These are phyloP conservation scores for Sciurus carolinensis DNA, from an alignment of 2,797 vertebrate species.

Conservation along the genomic window DNA sequence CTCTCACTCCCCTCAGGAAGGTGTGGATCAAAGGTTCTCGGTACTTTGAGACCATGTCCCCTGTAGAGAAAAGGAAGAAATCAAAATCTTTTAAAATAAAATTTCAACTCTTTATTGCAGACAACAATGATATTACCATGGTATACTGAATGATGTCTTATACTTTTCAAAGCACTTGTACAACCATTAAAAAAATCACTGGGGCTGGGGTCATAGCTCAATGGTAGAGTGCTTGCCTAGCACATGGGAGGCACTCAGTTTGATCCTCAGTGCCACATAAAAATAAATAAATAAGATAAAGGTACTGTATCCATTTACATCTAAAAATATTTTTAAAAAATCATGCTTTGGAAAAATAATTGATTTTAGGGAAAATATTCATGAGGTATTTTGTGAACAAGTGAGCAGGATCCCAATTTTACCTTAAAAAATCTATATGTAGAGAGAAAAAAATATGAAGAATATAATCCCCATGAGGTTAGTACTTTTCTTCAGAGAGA, in stretches of 20 bases:
- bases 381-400: neutral
- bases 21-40: conserved; percentile 91
- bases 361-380: conserved; percentile 4
- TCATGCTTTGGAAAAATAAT: conserved; percentile 30
- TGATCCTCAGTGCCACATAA: too few species aligned
- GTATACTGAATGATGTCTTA: neutral
- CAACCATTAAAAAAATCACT: conserved; percentile 41
- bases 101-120: neutral
- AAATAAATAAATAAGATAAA: neutral
- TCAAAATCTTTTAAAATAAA: neutral
- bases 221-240: too few species aligned
- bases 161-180: conserved; percentile 2
- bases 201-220: too few species aligned
- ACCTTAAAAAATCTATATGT: neutral
- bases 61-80: conserved; percentile 86
- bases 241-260: too few species aligned
- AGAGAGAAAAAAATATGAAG: neutral
- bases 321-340: neutral
- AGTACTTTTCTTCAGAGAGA: neutral
- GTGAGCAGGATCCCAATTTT: neutral
- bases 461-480: neutral
- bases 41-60: conserved; percentile 93
- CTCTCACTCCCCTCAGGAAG: conserved; percentile 93
- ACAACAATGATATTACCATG: neutral
- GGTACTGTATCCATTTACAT: too few species aligned